Evolutionary conservation across 2,113 vertebrate genomes (phyloP), one percentile per base, ranked within the genome.

Genomic region (Epinephelus cyanopodus): DNA sequence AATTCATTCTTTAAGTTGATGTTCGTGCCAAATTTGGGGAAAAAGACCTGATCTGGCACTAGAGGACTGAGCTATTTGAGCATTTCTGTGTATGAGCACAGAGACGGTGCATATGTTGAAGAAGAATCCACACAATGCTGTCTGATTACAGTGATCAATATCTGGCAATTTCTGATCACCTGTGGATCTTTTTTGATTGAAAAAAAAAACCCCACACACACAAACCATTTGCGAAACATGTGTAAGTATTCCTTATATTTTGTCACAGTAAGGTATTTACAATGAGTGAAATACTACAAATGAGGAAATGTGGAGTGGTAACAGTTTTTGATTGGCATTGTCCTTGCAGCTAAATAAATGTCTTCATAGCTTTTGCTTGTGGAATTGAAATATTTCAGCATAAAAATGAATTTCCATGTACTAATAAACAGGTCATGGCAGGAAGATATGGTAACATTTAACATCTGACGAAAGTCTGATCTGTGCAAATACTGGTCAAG

Each of bases 401-500:
- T 60, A 52, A 70, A 62, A 88, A 81, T 19, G 10, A 72, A 21
- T 0, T 53, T 81, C 27, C 70, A 67, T 15, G 42, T 73, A 1
- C 62, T 47, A 61, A 60, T 23, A 8, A 54, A 64, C 64, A 27
- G 4, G 25, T 50, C n/a, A 83, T 70, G 71, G 73, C 70, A 71
- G 79, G 39, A 74, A n/a, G 14, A 68, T 48, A 80, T 78, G 85
- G 27, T 47, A 77, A 87, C 79, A 89, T 56, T 80, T 54, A 71
- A 83, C 62, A 54, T 79, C 45, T n/a, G 48, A 72, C 66, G 54
- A 79, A 81, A 53, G 15, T 42, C 66, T 62, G 50, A 75, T 87
- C 27, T 85, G 87, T 90, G 89, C 87, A 91, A 92, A 90, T 81
- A 85, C 81, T 71, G 60, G 63, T 82, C 79, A 76, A 64, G 50